phyloP scores from a whole-genome alignment of 2,113 vertebrate genomes.

The Tapirus terrestris region DNA sequence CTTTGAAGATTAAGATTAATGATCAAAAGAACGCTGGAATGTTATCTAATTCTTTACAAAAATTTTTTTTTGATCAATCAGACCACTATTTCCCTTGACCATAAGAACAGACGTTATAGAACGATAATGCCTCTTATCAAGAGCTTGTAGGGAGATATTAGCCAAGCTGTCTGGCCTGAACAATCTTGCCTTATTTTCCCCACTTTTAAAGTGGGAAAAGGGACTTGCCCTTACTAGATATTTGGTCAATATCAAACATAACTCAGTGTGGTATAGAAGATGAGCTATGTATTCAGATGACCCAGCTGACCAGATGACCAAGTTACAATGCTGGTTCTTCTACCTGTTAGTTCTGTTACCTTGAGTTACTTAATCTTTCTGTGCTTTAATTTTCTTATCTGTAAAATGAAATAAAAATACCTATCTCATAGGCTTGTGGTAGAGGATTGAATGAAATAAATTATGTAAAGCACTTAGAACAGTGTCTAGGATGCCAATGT shows the following conservation, averaged over 20 bases:
- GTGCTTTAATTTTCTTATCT: conserved; percentile 2
- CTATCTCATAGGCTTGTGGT: background rate
- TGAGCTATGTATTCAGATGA: background rate
- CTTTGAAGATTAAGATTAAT: background rate
- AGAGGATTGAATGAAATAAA: background rate
- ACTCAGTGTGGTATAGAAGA: background rate
- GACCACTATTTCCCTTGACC: background rate
- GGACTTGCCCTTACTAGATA: background rate
- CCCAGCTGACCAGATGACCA: background rate
- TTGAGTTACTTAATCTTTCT: background rate
- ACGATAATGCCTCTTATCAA: background rate
- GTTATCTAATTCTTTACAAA: background rate
- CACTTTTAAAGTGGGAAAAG: background rate
- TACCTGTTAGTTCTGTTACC: background rate
- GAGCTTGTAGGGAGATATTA: background rate
- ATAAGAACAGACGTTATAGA: background rate
- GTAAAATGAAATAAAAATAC: conserved; percentile 36
- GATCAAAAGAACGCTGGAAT: background rate
- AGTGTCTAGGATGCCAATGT: background rate
- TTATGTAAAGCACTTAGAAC: background rate
- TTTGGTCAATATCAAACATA: background rate
- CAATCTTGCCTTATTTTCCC: background rate
- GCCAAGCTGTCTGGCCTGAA: background rate
- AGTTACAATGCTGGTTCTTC: background rate
- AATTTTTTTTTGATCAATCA: background rate